Percentiles rank a stretch among this genome's conserved stretches.
Evolutionary conservation across 2,888 invertebrate genomes (phyloP).

Genomic region (Synanthedon formicaeformis): DNA sequence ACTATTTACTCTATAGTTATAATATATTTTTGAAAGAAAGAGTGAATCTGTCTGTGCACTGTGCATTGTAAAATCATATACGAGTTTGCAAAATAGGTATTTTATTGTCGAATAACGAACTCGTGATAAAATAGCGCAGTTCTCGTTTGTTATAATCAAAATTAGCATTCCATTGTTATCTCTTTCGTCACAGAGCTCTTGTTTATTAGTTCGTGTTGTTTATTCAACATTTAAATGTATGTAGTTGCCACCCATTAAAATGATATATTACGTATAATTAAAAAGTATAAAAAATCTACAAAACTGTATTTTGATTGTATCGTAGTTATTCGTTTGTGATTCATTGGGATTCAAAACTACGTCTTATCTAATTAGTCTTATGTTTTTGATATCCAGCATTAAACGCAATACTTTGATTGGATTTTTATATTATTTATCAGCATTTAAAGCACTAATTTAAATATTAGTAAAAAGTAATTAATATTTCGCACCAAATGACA

Average conservation of each 20-base stretch:
- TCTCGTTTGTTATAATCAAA: slow-evolving; percentile 58
- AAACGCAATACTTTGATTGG: no score
- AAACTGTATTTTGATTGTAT: not conserved
- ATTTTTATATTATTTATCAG: no score
- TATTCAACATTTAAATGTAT: not conserved
- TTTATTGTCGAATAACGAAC: slow-evolving; percentile 32
- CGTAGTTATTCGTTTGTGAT: not conserved
- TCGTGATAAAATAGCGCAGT: slow-evolving; percentile 46
- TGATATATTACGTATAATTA: no score
- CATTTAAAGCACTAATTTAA: no score
- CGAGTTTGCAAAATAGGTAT: slow-evolving; percentile 38
- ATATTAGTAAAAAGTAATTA: no score
- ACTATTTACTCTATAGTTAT: no score
- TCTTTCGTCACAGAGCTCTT: slow-evolving; percentile 34
- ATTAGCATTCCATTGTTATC: slow-evolving; percentile 62
- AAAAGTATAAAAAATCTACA: no score
- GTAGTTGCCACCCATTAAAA: slow-evolving; percentile 13
- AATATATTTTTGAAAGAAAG: no score
- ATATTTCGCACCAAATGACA: no score
- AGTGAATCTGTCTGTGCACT: slow-evolving; percentile 10
- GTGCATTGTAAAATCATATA: slow-evolving; percentile 35
- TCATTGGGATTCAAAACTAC: not conserved
- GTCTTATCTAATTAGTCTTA: no score
- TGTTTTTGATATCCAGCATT: no score
- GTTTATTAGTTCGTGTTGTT: slow-evolving; percentile 2